Conservation (phyloP, 2,888 invertebrate genomes). For the Carabus problematicus region DNA sequence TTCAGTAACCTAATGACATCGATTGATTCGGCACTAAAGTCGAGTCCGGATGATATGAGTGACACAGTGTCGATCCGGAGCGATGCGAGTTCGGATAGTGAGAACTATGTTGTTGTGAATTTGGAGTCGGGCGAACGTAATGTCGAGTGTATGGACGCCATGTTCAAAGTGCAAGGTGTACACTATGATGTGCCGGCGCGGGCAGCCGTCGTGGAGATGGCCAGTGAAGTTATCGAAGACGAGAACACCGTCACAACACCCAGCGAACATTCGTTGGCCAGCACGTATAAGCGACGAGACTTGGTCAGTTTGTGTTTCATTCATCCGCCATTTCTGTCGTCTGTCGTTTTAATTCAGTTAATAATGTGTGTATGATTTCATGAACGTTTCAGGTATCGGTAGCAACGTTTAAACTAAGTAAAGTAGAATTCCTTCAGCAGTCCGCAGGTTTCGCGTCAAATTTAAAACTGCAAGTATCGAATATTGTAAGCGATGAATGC, state of each 20-base stretch:
- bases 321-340: background rate
- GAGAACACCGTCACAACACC: conserved; percentile 76
- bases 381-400: conserved; percentile 60
- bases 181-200: conserved; percentile 47
- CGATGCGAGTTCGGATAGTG: conserved; percentile 88
- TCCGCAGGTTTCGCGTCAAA: conserved; percentile 71
- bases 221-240: conserved; percentile 84
- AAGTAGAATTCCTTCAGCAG: conserved; percentile 76
- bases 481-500: conserved; percentile 82
- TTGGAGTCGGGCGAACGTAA: conserved; percentile 62
- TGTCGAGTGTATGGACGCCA: conserved; percentile 73
- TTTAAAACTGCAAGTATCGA: conserved; percentile 72
- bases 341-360: background rate
- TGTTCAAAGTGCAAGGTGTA: conserved; percentile 64
- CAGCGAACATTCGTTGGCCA: conserved; percentile 83
- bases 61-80: conserved; percentile 79
- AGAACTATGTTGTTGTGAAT: conserved; percentile 81
- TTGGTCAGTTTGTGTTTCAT: conserved; percentile 63
- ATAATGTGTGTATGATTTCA: background rate
- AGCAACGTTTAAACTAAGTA: conserved; percentile 73
- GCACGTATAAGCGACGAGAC: conserved; percentile 80
- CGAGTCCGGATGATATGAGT: conserved; percentile 75
- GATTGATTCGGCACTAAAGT: conserved; percentile 80
- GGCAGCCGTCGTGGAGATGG: conserved; percentile 72
- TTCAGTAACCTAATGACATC: conserved; percentile 84